Percentiles rank a stretch among this genome's conserved stretches.
phyloP scores from a whole-genome alignment of 2,888 invertebrate genomes.

The Pollenia amentaria region DNA sequence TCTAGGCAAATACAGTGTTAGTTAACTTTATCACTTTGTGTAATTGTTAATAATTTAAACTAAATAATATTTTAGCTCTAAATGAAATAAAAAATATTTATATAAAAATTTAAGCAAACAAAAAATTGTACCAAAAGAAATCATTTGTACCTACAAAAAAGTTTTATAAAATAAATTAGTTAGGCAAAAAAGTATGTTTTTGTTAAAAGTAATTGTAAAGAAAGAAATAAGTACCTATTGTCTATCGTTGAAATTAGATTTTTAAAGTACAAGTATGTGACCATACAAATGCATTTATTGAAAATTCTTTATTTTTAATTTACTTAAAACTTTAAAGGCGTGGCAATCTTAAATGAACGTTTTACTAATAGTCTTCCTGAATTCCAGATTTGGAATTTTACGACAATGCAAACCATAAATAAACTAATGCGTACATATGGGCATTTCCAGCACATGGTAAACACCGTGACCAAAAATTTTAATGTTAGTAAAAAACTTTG shows the following conservation, averaged over 20 bases:
- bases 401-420: too few species aligned
- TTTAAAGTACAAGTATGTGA: conserved; percentile 14
- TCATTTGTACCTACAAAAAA: conserved; percentile 41
- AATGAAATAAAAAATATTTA: neutral
- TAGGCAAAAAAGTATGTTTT: conserved; percentile 21
- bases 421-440: too few species aligned
- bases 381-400: too few species aligned
- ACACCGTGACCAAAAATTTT: too few species aligned
- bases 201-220: conserved; percentile 17
- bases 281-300: conserved; percentile 2
- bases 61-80: neutral
- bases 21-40: conserved; percentile 7
- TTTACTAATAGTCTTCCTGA: too few species aligned
- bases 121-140: neutral
- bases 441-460: too few species aligned
- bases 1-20: conserved; percentile 6
- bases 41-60: conserved; percentile 18
- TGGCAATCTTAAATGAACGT: too few species aligned
- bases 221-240: neutral
- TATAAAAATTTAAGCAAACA: neutral
- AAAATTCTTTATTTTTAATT: conserved; percentile 31
- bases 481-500: too few species aligned
- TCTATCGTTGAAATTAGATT: neutral
- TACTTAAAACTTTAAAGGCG: neutral
- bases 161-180: conserved; percentile 19